Base-by-base conservation (phyloP, 1,140 invertebrate genomes). In the Euura lappo region DNA sequence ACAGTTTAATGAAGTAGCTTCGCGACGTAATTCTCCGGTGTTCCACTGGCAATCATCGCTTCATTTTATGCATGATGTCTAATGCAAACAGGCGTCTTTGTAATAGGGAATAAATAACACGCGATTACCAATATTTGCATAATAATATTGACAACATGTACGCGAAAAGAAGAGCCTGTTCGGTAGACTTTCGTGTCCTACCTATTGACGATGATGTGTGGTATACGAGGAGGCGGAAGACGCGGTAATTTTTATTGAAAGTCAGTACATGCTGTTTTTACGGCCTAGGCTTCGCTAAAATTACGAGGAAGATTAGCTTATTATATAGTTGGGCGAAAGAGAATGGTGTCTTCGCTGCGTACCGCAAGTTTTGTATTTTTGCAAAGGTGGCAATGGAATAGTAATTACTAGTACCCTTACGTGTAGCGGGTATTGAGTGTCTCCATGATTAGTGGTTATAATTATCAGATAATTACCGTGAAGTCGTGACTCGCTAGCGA, bases 51-150 rank as follows among this genome's bases (percentile, higher is more conserved):
- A 65, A 71, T 71, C 70, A 65, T 10, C 51, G 64, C 67, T 65
- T 72, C 46, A 72, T 72, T 72, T 66, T 65, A 45, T 65, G 65
- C 70, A 60, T 72, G 65, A 44, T 47, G 28, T 60, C 13, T 60
- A 60, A 60, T n/a, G 51, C 3, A 60, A 8, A 60, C 51, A n/a
- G 51, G 13, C 51, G 6, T 60, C 3, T 60, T 60, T n/a, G 13
- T 8, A 11, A 60, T n/a, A n/a, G 8, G 13, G 13, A 60, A 60
- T 60, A 60, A 60, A 60, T 60, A 60, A n/a, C 13, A 8, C 13
- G 51, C 13, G 51, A n/a, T 60, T n/a, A 60, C 51, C 28, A 60
- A 60, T n/a, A n/a, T n/a, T 60, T 60, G 51, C 51, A 60, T 60
- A 60, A 60, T 60, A 60, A 60, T 60, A 60, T 8, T 60, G 51